Evolutionary conservation across 2,797 vertebrate genomes (phyloP), one percentile per base, ranked within the genome.

Genomic region (Hipposideros larvatus): DNA sequence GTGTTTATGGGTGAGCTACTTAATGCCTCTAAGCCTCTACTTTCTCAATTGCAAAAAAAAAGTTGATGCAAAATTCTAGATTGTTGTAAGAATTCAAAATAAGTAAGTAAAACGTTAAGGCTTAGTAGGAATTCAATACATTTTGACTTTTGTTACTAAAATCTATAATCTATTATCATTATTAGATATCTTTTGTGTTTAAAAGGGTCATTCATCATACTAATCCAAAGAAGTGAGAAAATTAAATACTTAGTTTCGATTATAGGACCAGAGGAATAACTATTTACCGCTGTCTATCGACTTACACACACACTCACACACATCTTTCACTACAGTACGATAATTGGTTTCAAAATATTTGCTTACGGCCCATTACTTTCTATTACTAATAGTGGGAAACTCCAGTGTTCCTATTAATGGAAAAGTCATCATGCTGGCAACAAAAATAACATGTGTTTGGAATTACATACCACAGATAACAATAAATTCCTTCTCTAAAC

Each of bases 311-410:
- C 9, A 70, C 14, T 15, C 26, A 94, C 7, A 88, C 15, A 87
- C 15, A 65, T 24, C 22, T 94, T 89, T 95, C 46, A 63, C 59
- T 82, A 15, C 1, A 74, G 41, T 9, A 71, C 0, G 4, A 75
- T 90, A 94, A 96, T 74, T 96, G 82, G 14, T 66, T 95, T 96
- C 21, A 82, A 77, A 93, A 95, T 77, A 18, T 92, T 95, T 94
- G 59, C 55, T 65, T 96, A 95, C 46, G 70, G 89, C 10, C 57
- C 63, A 87, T 90, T 97, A 92, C 93, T 95, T 88, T 95, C 87
- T 90, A 55, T 77, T 93, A 79, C 77, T 92, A 70, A 78, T 94
- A 70, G 55, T 51, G 11, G 26, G 41, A 70, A 97, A 51, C 19
- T 87, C 22, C 31, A 95, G 11, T 82, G 28, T 66, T 93, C 7